Evolutionary conservation across 2,888 invertebrate species (phyloP).

Genomic region (Xestia xanthographa): DNA sequence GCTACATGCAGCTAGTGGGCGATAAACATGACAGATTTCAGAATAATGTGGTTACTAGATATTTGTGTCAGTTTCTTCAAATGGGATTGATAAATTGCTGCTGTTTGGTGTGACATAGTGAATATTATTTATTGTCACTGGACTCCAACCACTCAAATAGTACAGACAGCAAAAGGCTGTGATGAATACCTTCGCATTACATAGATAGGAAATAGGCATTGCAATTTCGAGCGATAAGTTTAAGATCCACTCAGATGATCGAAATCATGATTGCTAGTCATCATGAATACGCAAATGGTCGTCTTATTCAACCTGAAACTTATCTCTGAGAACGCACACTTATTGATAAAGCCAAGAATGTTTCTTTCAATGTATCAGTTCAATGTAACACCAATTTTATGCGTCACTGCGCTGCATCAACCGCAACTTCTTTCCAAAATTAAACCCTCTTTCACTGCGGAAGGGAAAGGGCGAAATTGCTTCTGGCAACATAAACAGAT

Average conservation of each 20-base stretch:
- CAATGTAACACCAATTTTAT: slow-evolving; percentile 34
- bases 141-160: background rate
- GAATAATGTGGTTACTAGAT: slow-evolving; percentile 27
- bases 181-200: background rate
- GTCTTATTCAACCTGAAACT: background rate
- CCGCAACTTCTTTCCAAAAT: slow-evolving; percentile 1
- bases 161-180: background rate
- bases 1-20: slow-evolving; percentile 11
- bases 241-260: background rate
- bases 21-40: slow-evolving; percentile 21
- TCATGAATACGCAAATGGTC: background rate
- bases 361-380: background rate
- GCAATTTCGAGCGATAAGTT: background rate
- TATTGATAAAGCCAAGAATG: background rate
- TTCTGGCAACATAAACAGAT: background rate
- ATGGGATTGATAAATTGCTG: slow-evolving; percentile 21
- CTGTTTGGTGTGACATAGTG: background rate
- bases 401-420: slow-evolving; percentile 1
- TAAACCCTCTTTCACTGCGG: slow-evolving; percentile 11
- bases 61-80: slow-evolving; percentile 29
- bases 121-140: slow-evolving; percentile 19
- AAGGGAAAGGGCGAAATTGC: slow-evolving; percentile 1
- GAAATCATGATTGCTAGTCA: background rate
- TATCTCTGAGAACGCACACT: background rate
- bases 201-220: background rate